Base-by-base conservation (phyloP, 2,888 invertebrate genomes). In the Hypomecis punctinalis region DNA sequence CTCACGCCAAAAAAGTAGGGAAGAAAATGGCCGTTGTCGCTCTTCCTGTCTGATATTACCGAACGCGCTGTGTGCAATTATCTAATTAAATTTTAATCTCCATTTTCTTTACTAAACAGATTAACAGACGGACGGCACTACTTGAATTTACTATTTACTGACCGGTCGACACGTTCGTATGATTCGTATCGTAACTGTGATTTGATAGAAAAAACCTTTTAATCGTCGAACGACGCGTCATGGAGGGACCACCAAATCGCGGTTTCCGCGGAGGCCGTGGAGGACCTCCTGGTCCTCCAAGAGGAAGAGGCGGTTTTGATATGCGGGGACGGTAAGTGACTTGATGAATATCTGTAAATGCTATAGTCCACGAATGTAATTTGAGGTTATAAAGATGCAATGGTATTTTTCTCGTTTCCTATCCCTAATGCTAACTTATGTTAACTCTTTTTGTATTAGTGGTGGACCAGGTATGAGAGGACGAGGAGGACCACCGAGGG, bases 251-350 rank as follows among this genome's bases (percentile, higher is more conserved):
- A 46, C 85, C 88, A 55, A 79, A 74, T 70, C 84, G 90, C 49
- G 93, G 92, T 45, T 93, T 90, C 72, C 89, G 91, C 48, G 89
- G 90, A 55, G 90, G 91, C 67, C 90, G 93, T 68, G 92, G 92
- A 60, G 90, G 90, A 1, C 92, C 90, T 40, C 87, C 84, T 43
- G 90, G 91, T 6, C 23, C 23, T 54, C 56, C 61, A 63, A 81
- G 91, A 79, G 91, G 92, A 49, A 80, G 91, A 71, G 91, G 91
- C 51, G 90, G 90, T 45, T 92, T 89, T 68, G 92, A 93, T 45
- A 91, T 92, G 91, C 84, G 92, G 59, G 93, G 93, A 74, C 86
- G 93, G 93, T 93, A 80, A 81, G 81, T 61, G 49, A 52, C 11
- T 33, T 6, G 5, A 8, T 6, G 6, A 37, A 55, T 23, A 13